phyloP scores from a whole-genome alignment of 1,140 invertebrate genomes.

The Stegodyphus dumicola region DNA sequence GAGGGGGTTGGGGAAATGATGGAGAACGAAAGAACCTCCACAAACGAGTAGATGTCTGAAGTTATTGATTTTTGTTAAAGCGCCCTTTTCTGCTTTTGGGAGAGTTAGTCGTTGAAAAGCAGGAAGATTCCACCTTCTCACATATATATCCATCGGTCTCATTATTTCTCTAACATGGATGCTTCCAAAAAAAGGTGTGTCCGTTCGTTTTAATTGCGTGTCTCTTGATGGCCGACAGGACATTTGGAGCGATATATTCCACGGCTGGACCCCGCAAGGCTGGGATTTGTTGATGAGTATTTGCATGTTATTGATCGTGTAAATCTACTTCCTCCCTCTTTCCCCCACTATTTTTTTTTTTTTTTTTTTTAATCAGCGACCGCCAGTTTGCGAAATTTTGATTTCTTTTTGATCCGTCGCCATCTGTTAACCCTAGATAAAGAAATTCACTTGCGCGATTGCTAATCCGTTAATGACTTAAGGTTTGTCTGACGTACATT shows the following conservation, averaged over 20 bases:
- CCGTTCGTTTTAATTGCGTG: constrained; percentile 34
- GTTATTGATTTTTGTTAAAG: constrained; percentile 61
- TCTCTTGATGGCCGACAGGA: not conserved
- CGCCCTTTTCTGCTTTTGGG: constrained; percentile 57
- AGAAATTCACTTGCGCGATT: no score
- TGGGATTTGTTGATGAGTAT: constrained; percentile 37
- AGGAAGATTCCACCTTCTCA: constrained; percentile 3
- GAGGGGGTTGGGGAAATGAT: constrained; percentile 7
- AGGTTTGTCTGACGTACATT: no score
- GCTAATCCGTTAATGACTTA: no score
- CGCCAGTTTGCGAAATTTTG: no score
- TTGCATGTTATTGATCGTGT: constrained; percentile 55
- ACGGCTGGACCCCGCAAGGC: not conserved
- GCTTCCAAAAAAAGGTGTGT: constrained; percentile 30
- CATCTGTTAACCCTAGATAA: no score
- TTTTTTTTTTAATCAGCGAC: no score
- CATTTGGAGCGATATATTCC: not conserved
- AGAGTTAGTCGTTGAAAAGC: constrained; percentile 43
- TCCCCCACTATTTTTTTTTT: not conserved
- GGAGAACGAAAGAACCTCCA: constrained; percentile 52
- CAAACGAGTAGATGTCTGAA: constrained; percentile 60
- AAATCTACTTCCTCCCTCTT: constrained; percentile 6
- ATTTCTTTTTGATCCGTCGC: no score
- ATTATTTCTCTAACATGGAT: constrained; percentile 42
- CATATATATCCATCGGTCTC: constrained; percentile 40